Percentiles rank a stretch among this genome's conserved stretches.
Evolutionary conservation across 2,113 vertebrate species (phyloP).

Genomic region (Menidia beryllina): DNA sequence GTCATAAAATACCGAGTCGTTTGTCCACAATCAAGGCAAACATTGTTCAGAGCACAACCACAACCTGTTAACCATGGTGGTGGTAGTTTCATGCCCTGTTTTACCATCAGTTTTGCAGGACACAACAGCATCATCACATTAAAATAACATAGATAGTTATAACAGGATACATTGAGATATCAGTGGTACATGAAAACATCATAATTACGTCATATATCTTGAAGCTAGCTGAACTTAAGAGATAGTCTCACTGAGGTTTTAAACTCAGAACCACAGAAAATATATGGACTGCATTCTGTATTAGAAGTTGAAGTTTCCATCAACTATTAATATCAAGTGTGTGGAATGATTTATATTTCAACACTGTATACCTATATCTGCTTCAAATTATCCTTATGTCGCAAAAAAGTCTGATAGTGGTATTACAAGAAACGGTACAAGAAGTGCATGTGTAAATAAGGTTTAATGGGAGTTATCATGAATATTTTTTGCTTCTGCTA

Average conservation of each 20-base stretch:
- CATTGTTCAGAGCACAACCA: background rate
- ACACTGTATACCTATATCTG: background rate
- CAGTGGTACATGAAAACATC: background rate
- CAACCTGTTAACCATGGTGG: background rate
- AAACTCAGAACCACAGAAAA: background rate
- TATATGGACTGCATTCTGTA: background rate
- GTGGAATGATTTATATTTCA: background rate
- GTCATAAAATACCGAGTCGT: background rate
- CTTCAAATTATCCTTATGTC: too few relatives aligned
- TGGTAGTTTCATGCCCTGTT: background rate
- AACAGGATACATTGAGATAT: too few relatives aligned
- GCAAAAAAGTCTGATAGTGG: too few relatives aligned
- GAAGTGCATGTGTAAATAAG: too few relatives aligned
- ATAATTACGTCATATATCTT: background rate
- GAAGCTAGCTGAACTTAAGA: background rate
- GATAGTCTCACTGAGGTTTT: too few relatives aligned
- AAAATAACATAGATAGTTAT: too few relatives aligned
- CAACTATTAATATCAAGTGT: background rate
- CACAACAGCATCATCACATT: too few relatives aligned
- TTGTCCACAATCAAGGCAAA: background rate
- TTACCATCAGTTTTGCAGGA: too few relatives aligned
- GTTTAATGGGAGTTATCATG: too few relatives aligned
- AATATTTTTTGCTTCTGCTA: too few relatives aligned
- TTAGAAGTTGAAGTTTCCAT: background rate
- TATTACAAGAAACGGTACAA: too few relatives aligned